These are phyloP conservation scores for Metaphire vulgaris DNA, from an alignment of 1,140 invertebrate species.

Conservation along the genomic window DNA sequence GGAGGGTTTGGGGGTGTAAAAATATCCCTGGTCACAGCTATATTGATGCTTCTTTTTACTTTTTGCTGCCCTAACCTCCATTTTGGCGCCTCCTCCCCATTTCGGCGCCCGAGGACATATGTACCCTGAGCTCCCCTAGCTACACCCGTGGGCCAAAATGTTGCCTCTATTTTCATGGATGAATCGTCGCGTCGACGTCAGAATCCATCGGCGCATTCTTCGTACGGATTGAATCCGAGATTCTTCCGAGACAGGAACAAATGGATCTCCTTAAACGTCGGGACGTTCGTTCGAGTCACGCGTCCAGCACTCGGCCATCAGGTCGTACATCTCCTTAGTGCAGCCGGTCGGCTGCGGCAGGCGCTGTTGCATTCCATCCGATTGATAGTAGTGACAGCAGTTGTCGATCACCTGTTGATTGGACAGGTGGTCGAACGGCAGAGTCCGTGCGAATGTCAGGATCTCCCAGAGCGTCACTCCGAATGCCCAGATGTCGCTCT, in stretches of 20 bases:
- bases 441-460: constrained; percentile 72
- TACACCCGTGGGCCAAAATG: no score
- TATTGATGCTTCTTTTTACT: no score
- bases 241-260: constrained; percentile 78
- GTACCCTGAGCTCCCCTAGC: no score
- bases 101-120: no score
- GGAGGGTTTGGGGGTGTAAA: no score
- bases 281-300: constrained; percentile 42
- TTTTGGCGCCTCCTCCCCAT: no score
- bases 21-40: no score
- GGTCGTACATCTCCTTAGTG: constrained; percentile 28
- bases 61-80: no score
- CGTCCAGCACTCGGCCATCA: constrained; percentile 24
- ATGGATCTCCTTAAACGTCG: constrained; percentile 77
- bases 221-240: constrained; percentile 54
- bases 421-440: constrained; percentile 68
- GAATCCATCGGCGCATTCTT: no score
- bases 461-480: constrained; percentile 83
- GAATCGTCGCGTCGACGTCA: no score
- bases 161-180: no score
- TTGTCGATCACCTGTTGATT: constrained; percentile 61
- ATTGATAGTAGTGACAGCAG: constrained; percentile 46
- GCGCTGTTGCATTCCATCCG: constrained; percentile 37
- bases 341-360: constrained; percentile 21
- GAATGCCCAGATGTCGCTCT: constrained; percentile 82